A percentile compares a stretch with the other conserved stretches of the same genome.
phyloP scores from a whole-genome alignment of 2,113 vertebrate genomes.

The Baryphthengus martii region DNA sequence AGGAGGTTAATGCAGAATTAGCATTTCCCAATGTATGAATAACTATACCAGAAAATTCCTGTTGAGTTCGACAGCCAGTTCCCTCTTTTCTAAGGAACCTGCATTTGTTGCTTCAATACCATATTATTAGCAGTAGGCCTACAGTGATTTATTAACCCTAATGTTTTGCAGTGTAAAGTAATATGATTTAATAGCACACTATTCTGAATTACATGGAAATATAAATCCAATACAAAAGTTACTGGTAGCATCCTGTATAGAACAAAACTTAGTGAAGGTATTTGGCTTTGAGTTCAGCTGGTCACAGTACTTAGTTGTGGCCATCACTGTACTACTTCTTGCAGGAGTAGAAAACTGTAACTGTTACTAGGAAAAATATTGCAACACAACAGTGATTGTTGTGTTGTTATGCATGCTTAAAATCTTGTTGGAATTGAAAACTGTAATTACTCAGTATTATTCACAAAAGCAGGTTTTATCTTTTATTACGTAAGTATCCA shows the following conservation, averaged over 20 bases:
- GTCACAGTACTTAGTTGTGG: background rate
- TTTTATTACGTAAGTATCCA: slow-evolving; percentile 21
- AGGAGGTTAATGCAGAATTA: background rate
- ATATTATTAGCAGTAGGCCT: background rate
- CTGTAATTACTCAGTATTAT: background rate
- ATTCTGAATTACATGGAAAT: background rate
- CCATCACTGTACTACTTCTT: background rate
- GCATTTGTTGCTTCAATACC: background rate
- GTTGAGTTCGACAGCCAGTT: background rate
- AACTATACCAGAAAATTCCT: background rate
- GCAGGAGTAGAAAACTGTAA: background rate
- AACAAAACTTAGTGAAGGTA: background rate
- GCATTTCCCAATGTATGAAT: background rate
- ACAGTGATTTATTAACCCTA: background rate
- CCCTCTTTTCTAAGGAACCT: background rate
- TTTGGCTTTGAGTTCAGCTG: background rate
- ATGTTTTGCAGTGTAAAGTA: background rate
- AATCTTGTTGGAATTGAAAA: background rate
- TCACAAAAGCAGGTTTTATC: slow-evolving; percentile 1
- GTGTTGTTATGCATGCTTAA: background rate
- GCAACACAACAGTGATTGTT: background rate
- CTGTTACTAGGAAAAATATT: background rate
- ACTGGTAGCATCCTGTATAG: background rate
- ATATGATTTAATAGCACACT: background rate
- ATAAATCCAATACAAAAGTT: background rate